Conservation (phyloP, 1,140 invertebrate species). For the Drosophila setifemur region DNA sequence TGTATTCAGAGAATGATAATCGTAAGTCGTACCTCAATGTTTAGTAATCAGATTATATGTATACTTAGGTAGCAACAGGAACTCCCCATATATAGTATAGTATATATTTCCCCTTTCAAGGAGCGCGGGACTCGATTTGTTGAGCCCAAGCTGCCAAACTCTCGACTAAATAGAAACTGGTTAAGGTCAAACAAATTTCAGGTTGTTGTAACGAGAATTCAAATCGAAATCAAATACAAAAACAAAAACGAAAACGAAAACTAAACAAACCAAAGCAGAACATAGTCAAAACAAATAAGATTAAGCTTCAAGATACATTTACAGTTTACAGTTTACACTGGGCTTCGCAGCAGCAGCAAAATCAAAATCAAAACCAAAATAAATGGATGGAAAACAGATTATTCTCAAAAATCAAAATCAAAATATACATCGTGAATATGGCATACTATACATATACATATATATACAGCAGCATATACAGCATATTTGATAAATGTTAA, state of each 20-base stretch:
- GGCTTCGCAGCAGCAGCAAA: slow-evolving; percentile 81
- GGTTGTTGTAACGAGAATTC: slow-evolving; percentile 51
- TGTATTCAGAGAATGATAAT: slow-evolving; percentile 72
- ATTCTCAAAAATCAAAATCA: slow-evolving; percentile 45
- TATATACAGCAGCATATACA: slow-evolving; percentile 32
- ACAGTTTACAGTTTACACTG: slow-evolving; percentile 78
- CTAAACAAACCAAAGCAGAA: slow-evolving; percentile 16
- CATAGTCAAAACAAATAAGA: slow-evolving; percentile 29
- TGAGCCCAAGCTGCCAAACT: slow-evolving; percentile 1
- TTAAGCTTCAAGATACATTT: slow-evolving; percentile 45
- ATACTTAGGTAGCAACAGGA: slow-evolving; percentile 19
- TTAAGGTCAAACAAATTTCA: slow-evolving; percentile 57
- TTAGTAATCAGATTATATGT: slow-evolving; percentile 50
- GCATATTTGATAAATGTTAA: slow-evolving; percentile 32
- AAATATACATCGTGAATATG: slow-evolving; percentile 33
- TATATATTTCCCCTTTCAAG: not conserved
- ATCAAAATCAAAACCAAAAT: slow-evolving; percentile 66
- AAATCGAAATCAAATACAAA: no score
- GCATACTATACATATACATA: slow-evolving; percentile 7
- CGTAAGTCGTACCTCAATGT: slow-evolving; percentile 80
- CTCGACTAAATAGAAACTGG: slow-evolving; percentile 26
- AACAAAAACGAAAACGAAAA: slow-evolving; percentile 19
- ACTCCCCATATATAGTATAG: slow-evolving; percentile 3
- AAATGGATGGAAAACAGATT: slow-evolving; percentile 12
- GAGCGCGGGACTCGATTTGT: not conserved